Evolutionary conservation across 1,140 invertebrate genomes (phyloP).

Genomic region (Agrilus planipennis): DNA sequence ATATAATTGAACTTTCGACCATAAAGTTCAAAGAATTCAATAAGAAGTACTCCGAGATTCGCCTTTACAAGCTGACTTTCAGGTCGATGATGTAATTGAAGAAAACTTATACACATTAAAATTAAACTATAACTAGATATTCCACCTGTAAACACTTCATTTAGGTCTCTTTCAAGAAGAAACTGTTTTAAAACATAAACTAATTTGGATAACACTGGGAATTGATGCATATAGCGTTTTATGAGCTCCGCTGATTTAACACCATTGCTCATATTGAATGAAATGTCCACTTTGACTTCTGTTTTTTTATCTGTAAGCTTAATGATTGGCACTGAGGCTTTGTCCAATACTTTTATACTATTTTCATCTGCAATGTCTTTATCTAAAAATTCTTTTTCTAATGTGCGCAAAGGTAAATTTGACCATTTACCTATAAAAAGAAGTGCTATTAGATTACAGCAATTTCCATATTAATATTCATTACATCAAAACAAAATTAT

Average conservation of each 20-base stretch:
- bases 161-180: constrained; percentile 90
- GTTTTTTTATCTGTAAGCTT: constrained; percentile 93
- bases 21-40: constrained; percentile 97
- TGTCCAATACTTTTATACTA: constrained; percentile 90
- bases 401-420: constrained; percentile 74
- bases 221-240: constrained; percentile 37
- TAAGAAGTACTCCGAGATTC: constrained; percentile 88
- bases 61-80: constrained; percentile 47
- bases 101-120: constrained; percentile 95
- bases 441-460: constrained; percentile 21
- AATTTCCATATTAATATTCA: background rate
- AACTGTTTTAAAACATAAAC: constrained; percentile 98
- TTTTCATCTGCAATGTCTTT: constrained; percentile 77
- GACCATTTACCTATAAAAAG: constrained; percentile 90
- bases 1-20: constrained; percentile 94
- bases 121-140: constrained; percentile 98
- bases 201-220: constrained; percentile 80
- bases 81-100: constrained; percentile 55
- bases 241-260: constrained; percentile 93
- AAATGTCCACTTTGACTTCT: constrained; percentile 92
- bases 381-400: constrained; percentile 76
- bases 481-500: background rate
- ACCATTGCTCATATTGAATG: constrained; percentile 95
- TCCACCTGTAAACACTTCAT: constrained; percentile 98
- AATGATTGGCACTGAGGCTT: constrained; percentile 94